Evolutionary conservation across 2,797 vertebrate genomes (phyloP).

Genomic region (Mus spretus): DNA sequence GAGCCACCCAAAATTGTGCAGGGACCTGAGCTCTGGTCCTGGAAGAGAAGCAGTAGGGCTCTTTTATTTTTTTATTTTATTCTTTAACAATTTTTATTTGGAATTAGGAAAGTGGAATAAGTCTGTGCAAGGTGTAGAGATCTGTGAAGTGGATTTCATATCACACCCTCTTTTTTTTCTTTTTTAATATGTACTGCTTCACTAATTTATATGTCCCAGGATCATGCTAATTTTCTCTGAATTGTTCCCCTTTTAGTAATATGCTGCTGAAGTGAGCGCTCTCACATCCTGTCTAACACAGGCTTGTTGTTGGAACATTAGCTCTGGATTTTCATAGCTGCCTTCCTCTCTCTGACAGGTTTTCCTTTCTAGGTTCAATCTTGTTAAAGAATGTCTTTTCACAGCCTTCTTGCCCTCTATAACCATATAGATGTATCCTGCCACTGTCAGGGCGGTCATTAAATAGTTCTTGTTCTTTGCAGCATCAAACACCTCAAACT

Average conservation of each 20-base stretch:
- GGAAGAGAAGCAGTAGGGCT: background rate
- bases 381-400: slow-evolving; percentile 88
- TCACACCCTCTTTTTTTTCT: background rate
- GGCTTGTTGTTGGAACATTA: background rate
- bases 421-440: slow-evolving; percentile 91
- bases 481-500: slow-evolving; percentile 91
- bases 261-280: background rate
- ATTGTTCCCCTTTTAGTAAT: background rate
- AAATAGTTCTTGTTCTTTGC: slow-evolving; percentile 93
- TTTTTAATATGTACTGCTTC: background rate
- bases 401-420: slow-evolving; percentile 92
- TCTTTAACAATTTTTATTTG: slow-evolving; percentile 77
- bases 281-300: slow-evolving; percentile 9
- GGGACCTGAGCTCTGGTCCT: background rate
- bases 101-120: slow-evolving; percentile 17
- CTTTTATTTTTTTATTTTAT: slow-evolving; percentile 8
- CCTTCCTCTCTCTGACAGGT: slow-evolving; percentile 91
- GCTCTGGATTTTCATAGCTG: background rate
- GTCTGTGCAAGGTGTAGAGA: slow-evolving; percentile 18
- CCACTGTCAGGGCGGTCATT: slow-evolving; percentile 93
- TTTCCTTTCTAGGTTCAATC: slow-evolving; percentile 93
- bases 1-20: background rate
- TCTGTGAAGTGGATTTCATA: background rate
- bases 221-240: background rate
- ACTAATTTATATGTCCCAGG: background rate